Conservation (phyloP, 2,797 vertebrate species). For the Neosalanx taihuensis region DNA sequence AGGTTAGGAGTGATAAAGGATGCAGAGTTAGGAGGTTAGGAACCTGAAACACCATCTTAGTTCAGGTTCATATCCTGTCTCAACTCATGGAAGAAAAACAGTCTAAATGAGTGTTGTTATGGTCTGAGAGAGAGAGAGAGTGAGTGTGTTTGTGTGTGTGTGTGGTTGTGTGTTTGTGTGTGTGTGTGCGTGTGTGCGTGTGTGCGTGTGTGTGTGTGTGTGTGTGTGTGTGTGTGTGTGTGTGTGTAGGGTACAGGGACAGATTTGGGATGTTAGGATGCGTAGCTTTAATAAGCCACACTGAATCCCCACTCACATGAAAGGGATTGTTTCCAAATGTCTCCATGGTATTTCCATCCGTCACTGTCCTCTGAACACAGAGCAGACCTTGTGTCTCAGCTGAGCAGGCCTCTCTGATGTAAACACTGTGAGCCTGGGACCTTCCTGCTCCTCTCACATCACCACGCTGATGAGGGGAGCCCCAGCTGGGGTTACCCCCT, state of each 20-base stretch:
- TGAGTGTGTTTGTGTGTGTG: no score
- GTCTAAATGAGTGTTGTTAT: background rate
- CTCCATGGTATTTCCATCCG: conserved; percentile 28
- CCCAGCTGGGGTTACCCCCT: conserved; percentile 32
- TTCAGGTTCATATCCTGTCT: conserved; percentile 22
- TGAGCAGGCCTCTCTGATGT: background rate
- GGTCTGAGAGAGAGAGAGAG: no score
- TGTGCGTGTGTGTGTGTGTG: background rate
- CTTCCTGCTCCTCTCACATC: conserved; percentile 29
- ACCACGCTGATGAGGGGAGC: conserved; percentile 44
- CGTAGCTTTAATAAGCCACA: background rate
- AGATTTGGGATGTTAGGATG: background rate
- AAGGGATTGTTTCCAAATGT: conserved; percentile 42
- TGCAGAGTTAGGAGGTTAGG: conserved; percentile 40
- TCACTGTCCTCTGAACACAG: conserved; percentile 26
- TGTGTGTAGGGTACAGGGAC: background rate
- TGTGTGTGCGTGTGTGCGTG: background rate
- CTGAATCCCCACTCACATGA: conserved; percentile 29
- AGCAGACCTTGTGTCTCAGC: conserved; percentile 47
- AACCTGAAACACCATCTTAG: conserved; percentile 40
- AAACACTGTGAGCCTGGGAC: no score
- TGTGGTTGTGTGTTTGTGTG: no score
- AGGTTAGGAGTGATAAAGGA: no score
- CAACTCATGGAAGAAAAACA: conserved; percentile 4
- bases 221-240: background rate